Evolutionary conservation across 2,888 invertebrate species (phyloP).

Genomic region (Philonicus albiceps): DNA sequence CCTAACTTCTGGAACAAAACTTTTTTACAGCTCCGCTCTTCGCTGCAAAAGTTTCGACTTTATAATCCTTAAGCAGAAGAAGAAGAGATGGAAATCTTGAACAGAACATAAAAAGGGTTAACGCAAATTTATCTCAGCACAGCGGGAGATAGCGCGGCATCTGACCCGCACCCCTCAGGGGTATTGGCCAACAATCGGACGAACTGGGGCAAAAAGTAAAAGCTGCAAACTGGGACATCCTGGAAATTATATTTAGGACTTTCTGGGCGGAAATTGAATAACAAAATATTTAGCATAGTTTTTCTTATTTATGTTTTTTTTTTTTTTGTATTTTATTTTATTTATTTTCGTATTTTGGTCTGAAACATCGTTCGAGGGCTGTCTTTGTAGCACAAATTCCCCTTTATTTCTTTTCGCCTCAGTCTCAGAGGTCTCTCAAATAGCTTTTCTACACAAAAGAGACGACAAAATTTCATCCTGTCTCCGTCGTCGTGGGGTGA

Average conservation of each 20-base stretch:
- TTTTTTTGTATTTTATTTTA: neutral
- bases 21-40: constrained; percentile 1
- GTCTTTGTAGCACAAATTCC: neutral
- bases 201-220: neutral
- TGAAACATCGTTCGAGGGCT: neutral
- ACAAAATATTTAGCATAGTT: constrained; percentile 16
- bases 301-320: neutral
- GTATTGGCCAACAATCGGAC: neutral
- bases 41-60: constrained; percentile 12
- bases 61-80: neutral
- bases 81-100: neutral
- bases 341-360: neutral
- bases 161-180: neutral
- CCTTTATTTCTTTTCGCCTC: neutral
- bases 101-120: neutral
- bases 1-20: neutral
- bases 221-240: neutral
- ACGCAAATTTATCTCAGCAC: neutral
- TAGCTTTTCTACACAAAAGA: neutral
- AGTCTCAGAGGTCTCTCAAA: neutral
- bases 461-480: neutral
- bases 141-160: neutral
- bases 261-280: neutral
- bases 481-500: neutral
- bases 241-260: constrained; percentile 2